These are phyloP conservation scores for Epinephelus awoara DNA, from an alignment of 2,797 vertebrate genomes.

Conservation along the genomic window DNA sequence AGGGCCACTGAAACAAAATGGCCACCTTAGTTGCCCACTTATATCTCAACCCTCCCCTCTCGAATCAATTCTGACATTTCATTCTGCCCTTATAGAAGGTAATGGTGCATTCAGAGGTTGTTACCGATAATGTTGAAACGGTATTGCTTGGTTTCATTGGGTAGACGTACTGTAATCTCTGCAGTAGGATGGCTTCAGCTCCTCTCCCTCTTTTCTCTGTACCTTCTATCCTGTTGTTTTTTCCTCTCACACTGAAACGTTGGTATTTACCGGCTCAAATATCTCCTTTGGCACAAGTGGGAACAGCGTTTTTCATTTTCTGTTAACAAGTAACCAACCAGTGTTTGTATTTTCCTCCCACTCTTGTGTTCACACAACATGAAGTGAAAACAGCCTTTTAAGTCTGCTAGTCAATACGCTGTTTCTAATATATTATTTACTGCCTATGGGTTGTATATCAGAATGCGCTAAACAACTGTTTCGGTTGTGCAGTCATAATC, in stretches of 20 bases:
- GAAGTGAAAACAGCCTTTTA: constrained; percentile 75
- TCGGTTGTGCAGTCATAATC: constrained; percentile 75
- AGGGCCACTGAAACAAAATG: constrained; percentile 78
- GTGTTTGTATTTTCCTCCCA: constrained; percentile 70
- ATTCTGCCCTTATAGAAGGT: constrained; percentile 83
- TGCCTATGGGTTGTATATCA: constrained; percentile 74
- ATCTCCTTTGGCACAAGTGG: constrained; percentile 52
- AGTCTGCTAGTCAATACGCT: constrained; percentile 78
- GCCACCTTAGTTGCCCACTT: constrained; percentile 75
- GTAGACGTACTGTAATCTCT: constrained; percentile 68
- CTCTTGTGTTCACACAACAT: constrained; percentile 65
- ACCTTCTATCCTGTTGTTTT: constrained; percentile 24
- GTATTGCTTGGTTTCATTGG: constrained; percentile 75
- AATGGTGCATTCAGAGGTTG: constrained; percentile 83
- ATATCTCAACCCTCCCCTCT: constrained; percentile 73
- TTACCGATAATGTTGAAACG: constrained; percentile 80
- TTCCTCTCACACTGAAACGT: constrained; percentile 28
- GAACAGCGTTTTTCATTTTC: constrained; percentile 49
- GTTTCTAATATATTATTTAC: constrained; percentile 83
- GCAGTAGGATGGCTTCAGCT: constrained; percentile 45
- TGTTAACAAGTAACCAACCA: constrained; percentile 69
- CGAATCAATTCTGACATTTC: constrained; percentile 85
- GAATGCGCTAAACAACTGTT: constrained; percentile 78
- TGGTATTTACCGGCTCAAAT: constrained; percentile 55
- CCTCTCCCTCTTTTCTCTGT: constrained; percentile 7